phyloP scores from a whole-genome alignment of 2,113 vertebrate species.

The Eubucco bourcierii region DNA sequence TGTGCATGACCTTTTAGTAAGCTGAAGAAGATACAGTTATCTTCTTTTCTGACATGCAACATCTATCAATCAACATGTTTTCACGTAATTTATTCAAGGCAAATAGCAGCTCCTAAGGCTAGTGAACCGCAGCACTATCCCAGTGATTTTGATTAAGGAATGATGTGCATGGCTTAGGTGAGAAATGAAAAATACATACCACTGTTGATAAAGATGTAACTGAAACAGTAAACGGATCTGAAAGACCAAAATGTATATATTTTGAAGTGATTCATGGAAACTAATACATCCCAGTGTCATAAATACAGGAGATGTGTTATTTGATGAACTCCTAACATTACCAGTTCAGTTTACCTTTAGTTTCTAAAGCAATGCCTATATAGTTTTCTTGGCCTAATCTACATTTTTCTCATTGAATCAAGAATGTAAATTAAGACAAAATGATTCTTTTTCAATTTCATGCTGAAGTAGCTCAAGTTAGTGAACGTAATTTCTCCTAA shows the following conservation, averaged over 20 bases:
- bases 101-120: constrained; percentile 86
- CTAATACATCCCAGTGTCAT: constrained; percentile 67
- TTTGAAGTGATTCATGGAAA: constrained; percentile 55
- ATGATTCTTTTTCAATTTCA: constrained; percentile 99
- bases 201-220: constrained; percentile 82
- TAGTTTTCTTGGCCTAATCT: constrained; percentile 83
- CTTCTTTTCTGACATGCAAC: constrained; percentile 91
- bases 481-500: constrained; percentile 98
- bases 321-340: constrained; percentile 77
- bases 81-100: constrained; percentile 88
- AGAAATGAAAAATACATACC: constrained; percentile 81
- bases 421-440: constrained; percentile 99
- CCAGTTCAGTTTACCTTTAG: constrained; percentile 74
- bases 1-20: constrained; percentile 95
- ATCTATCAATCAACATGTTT: constrained; percentile 96
- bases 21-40: constrained; percentile 95
- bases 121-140: constrained; percentile 81
- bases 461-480: constrained; percentile 99
- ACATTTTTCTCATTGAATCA: constrained; percentile 95
- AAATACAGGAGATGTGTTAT: constrained; percentile 64
- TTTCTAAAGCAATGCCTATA: constrained; percentile 73
- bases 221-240: constrained; percentile 75
- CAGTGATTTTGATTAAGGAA: constrained; percentile 87
- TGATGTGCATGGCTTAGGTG: constrained; percentile 80
- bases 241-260: constrained; percentile 68